Percentiles rank a stretch among this genome's conserved stretches.
Evolutionary conservation across 2,888 invertebrate species (phyloP).

Genomic region (Maniola hyperantus): DNA sequence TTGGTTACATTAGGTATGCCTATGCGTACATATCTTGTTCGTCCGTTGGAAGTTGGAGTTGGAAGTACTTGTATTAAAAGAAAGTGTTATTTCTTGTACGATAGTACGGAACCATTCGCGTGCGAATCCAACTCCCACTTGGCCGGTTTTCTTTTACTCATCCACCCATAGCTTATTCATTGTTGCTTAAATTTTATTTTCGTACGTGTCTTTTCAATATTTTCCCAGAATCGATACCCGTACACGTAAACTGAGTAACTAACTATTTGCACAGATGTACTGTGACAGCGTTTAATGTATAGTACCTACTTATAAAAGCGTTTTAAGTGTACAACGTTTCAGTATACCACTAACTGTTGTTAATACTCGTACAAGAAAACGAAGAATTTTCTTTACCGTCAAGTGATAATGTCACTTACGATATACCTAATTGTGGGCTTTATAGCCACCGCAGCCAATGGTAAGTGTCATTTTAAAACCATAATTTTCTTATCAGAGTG

Average conservation of each 20-base stretch:
- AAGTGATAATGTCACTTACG: conserved; percentile 51
- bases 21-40: no score
- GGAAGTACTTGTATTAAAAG: no score
- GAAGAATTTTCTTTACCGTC: conserved; percentile 37
- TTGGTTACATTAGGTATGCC: no score
- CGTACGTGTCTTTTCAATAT: conserved; percentile 39
- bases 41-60: no score
- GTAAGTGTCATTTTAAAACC: conserved; percentile 51
- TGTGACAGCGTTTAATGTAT: conserved; percentile 52
- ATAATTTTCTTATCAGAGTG: no score
- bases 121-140: no score
- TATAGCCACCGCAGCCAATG: conserved; percentile 49
- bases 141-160: no score
- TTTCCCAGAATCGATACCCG: conserved; percentile 45
- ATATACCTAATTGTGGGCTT: conserved; percentile 46
- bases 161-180: neutral
- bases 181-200: conserved; percentile 35
- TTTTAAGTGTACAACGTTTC: conserved; percentile 47
- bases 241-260: conserved; percentile 47
- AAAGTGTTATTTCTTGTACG: no score
- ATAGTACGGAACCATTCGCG: no score
- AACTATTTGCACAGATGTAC: conserved; percentile 62
- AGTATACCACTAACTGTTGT: conserved; percentile 54
- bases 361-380: conserved; percentile 15
- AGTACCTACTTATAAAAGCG: conserved; percentile 67